Evolutionary conservation across 1,140 invertebrate species (phyloP), one percentile per base, ranked within the genome.

Genomic region (Ephestia elutella): DNA sequence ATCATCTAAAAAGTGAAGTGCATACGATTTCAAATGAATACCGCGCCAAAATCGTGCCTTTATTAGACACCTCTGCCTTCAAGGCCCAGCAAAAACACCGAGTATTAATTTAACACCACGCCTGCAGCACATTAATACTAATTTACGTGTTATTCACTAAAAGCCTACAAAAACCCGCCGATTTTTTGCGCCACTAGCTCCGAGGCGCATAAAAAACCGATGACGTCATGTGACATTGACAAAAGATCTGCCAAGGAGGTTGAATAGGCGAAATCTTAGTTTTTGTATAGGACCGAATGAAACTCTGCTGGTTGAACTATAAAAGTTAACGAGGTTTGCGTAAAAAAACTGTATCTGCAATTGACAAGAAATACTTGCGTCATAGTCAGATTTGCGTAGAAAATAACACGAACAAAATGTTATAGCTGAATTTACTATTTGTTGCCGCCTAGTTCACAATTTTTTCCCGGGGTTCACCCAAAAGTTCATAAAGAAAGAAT

Each of bases 251-350:
- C 38, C 38, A 44, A 44, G 13, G n/a, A 44, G 13, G 38, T 44
- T 44, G 38, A 44, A 44, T 44, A 44, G 38, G 38, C 38, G 38
- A 44, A 44, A 44, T 44, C 38, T 44, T 15, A 44, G 38, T 44
- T 44, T 44, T 44, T 44, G 38, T 44, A 44, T 38, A 38, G 8
- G 32, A 44, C 15, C 15, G 38, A 44, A 44, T 44, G 38, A 17
- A 44, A 32, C 13, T 35, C 10, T 44, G 15, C 5, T 44, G 7
- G 13, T 44, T 44, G 38, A 44, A 44, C 38, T 44, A 44, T 44
- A 44, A 44, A 44, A 44, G 38, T 44, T 44, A 44, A 44, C 38
- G 38, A 44, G 38, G 38, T 44, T 44, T 44, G 38, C 38, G 38
- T 44, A 44, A 44, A 44, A 44, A 44, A 44, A 44, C 38, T 4